phyloP scores from a whole-genome alignment of 2,113 vertebrate species.

The human (Homo sapiens) region DNA sequence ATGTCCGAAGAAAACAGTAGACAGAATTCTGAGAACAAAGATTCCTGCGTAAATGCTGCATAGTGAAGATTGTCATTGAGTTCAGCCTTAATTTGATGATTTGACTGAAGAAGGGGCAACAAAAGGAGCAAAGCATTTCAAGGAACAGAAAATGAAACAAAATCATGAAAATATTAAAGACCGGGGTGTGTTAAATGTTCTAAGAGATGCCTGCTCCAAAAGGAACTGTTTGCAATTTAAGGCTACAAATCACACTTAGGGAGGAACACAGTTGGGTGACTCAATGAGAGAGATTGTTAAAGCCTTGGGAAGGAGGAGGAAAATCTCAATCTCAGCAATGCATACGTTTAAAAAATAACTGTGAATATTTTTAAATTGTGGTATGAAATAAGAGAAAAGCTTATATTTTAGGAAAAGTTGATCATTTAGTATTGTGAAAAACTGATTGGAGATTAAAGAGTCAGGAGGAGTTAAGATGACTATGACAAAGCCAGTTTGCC shows the following conservation, averaged over 20 bases:
- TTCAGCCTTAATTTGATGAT: background rate
- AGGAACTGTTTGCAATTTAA: background rate
- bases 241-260: background rate
- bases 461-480: background rate
- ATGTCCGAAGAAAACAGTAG: background rate
- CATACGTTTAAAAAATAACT: background rate
- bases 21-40: background rate
- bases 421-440: background rate
- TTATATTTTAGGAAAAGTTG: background rate
- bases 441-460: background rate
- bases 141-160: background rate
- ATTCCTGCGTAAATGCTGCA: background rate
- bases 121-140: background rate
- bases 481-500: background rate
- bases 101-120: background rate
- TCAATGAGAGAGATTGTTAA: background rate
- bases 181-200: accelerated
- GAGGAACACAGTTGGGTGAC: background rate
- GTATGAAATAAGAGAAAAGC: background rate
- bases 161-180: background rate
- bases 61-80: background rate
- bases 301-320: background rate
- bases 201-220: background rate
- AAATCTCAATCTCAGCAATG: background rate
- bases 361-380: background rate